A percentile compares a stretch with the other conserved stretches of the same genome.
These are phyloP conservation scores for Oxytorus armatus DNA, from an alignment of 2,888 invertebrate genomes.

Conservation along the genomic window DNA sequence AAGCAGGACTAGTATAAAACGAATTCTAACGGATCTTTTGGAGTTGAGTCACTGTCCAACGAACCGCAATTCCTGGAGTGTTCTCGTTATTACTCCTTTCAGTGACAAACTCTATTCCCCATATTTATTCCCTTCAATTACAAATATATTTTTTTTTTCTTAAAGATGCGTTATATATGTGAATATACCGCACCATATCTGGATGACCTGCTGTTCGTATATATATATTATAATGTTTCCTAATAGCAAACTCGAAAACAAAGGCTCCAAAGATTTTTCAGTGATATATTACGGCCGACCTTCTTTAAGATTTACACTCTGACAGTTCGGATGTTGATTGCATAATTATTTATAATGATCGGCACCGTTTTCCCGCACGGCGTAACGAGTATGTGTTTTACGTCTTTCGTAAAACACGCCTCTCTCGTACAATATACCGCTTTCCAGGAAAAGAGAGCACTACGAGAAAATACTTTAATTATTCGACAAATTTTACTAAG, in stretches of 20 bases:
- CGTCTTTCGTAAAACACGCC: slow-evolving; percentile 11
- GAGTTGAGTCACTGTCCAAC: slow-evolving; percentile 68
- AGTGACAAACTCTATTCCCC: slow-evolving; percentile 67
- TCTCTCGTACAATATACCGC: too few species aligned
- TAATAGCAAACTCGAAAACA: neutral
- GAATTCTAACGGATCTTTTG: slow-evolving; percentile 73
- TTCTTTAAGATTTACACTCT: slow-evolving; percentile 51
- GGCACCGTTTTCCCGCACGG: slow-evolving; percentile 52
- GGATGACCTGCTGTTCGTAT: neutral
- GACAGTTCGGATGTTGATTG: slow-evolving; percentile 55
- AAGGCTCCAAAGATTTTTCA: neutral
- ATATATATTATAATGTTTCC: neutral
- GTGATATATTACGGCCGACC: slow-evolving; percentile 33
- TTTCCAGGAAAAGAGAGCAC: too few species aligned
- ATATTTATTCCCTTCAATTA: slow-evolving; percentile 42
- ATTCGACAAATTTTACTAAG: too few species aligned
- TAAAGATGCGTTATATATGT: neutral
- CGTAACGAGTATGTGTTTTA: slow-evolving; percentile 21
- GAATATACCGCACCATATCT: slow-evolving; percentile 8
- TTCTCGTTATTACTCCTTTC: slow-evolving; percentile 60
- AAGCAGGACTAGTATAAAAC: slow-evolving; percentile 26
- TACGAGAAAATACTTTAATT: too few species aligned
- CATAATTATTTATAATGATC: slow-evolving; percentile 58
- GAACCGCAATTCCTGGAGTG: slow-evolving; percentile 74
- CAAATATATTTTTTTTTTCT: slow-evolving; percentile 5